Conservation (phyloP, 2,888 invertebrate species). For the Diarsia dahlii region DNA sequence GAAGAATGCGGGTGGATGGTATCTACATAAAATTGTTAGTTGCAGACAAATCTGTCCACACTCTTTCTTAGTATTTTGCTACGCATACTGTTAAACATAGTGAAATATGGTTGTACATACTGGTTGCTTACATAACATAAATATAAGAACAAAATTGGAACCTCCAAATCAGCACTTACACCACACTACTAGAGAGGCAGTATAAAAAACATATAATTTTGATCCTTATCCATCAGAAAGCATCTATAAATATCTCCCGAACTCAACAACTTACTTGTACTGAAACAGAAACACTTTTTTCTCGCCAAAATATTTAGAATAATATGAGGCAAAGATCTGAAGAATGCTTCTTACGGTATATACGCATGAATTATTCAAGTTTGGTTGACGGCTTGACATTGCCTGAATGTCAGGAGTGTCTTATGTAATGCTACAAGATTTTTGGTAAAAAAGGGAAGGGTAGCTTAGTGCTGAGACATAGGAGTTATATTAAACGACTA, state of each 20-base stretch:
- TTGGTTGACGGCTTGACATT: conserved; percentile 28
- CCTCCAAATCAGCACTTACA: not conserved
- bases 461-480: not conserved
- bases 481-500: not conserved
- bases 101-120: not conserved
- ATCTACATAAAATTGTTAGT: too few species aligned
- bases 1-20: too few species aligned
- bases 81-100: not conserved
- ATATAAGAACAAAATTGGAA: not conserved
- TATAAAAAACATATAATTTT: not conserved
- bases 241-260: conserved; percentile 24
- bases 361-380: conserved; percentile 54
- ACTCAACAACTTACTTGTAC: conserved; percentile 21
- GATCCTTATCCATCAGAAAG: not conserved
- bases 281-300: conserved; percentile 22
- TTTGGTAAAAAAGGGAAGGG: not conserved
- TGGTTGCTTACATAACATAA: too few species aligned
- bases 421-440: not conserved
- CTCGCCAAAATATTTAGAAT: conserved; percentile 35
- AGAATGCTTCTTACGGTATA: conserved; percentile 19
- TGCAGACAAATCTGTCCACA: too few species aligned
- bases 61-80: too few species aligned
- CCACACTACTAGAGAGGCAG: not conserved
- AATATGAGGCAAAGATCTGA: conserved; percentile 26
- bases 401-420: conserved; percentile 1